These are phyloP conservation scores for Sebastes schlegelii DNA, from an alignment of 2,113 vertebrate species.

Conservation along the genomic window DNA sequence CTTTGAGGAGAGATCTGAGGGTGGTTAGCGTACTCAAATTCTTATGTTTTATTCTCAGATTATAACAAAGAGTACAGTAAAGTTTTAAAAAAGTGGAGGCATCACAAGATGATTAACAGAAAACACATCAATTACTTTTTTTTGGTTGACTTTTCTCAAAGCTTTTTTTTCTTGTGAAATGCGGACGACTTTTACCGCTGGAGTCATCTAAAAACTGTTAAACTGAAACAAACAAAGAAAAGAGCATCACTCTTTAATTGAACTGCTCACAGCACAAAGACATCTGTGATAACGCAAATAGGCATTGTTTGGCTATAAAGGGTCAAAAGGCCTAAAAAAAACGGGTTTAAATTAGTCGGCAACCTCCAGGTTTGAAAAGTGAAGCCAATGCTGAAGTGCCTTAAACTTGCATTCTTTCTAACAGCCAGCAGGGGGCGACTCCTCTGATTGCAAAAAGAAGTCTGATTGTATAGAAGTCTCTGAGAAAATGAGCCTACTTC, in stretches of 20 bases:
- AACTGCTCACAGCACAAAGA: neutral
- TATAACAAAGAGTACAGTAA: neutral
- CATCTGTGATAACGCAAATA: neutral
- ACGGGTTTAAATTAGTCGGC: neutral
- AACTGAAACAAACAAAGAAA: neutral
- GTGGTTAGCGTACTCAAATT: neutral
- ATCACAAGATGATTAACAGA: neutral
- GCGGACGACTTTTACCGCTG: neutral
- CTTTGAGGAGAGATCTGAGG: constrained; percentile 9
- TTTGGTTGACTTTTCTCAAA: neutral
- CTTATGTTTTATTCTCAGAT: neutral
- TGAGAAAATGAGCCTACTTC: too few relatives aligned
- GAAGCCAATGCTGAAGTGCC: too few relatives aligned
- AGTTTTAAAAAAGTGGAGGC: neutral
- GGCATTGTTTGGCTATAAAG: neutral
- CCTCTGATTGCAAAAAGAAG: too few relatives aligned
- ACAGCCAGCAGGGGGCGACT: too few relatives aligned
- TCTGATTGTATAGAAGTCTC: too few relatives aligned
- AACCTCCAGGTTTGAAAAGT: too few relatives aligned
- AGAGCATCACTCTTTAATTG: neutral
- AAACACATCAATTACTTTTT: neutral
- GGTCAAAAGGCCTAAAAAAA: neutral
- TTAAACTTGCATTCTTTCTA: too few relatives aligned
- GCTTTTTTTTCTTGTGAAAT: neutral
- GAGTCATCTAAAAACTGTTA: neutral